Conservation (phyloP, 2,888 invertebrate genomes). For the Pandemis corylana region DNA sequence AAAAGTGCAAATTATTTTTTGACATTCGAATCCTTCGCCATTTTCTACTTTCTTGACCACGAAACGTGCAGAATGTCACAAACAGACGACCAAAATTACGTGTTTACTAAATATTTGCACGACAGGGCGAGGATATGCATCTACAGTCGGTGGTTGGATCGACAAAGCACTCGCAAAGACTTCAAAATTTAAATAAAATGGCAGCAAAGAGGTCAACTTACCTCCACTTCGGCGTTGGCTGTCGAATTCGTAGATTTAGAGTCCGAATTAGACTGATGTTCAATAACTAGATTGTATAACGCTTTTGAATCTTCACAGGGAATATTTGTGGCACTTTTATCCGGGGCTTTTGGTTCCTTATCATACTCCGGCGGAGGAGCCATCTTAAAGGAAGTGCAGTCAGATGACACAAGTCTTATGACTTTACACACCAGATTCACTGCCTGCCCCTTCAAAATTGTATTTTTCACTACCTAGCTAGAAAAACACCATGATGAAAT, state of each 20-base stretch:
- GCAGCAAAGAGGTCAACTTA: constrained; percentile 71
- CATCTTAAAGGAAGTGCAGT: constrained; percentile 88
- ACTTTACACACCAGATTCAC: constrained; percentile 79
- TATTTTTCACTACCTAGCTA: constrained; percentile 67
- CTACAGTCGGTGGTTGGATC: constrained; percentile 38
- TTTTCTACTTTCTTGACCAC: constrained; percentile 50
- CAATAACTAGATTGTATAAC: constrained; percentile 72
- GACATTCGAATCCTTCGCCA: constrained; percentile 66
- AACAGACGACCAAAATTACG: constrained; percentile 9
- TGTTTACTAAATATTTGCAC: constrained; percentile 22
- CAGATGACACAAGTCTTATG: constrained; percentile 85
- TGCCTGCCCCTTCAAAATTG: constrained; percentile 63
- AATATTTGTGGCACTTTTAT: constrained; percentile 84
- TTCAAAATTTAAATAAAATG: constrained; percentile 60
- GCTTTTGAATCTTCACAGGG: constrained; percentile 80
- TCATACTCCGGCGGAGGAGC: constrained; percentile 92
- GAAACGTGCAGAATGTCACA: constrained; percentile 9
- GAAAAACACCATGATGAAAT: constrained; percentile 70
- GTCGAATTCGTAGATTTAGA: constrained; percentile 67
- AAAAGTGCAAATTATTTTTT: constrained; percentile 57
- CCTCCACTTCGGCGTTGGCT: constrained; percentile 73
- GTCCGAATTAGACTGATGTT: constrained; percentile 74
- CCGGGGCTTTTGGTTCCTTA: constrained; percentile 90
- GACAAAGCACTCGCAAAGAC: constrained; percentile 50
- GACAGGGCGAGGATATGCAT: constrained; percentile 17